phyloP scores from a whole-genome alignment of 2,797 vertebrate species.

The Valencia hispanica region DNA sequence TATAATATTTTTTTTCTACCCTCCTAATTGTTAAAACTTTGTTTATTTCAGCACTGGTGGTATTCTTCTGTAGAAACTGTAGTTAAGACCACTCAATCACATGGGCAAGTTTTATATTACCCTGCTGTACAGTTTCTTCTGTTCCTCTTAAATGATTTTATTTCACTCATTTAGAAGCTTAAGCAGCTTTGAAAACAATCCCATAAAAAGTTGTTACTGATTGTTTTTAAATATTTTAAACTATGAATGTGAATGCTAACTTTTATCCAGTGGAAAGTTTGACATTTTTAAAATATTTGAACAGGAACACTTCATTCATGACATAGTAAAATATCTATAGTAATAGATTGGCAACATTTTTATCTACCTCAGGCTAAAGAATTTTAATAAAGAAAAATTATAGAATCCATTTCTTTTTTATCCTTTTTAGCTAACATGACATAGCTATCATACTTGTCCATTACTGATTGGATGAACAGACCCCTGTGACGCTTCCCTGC shows the following conservation, averaged over 20 bases:
- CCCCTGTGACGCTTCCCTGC: neutral
- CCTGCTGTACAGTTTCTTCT: neutral
- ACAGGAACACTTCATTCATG: neutral
- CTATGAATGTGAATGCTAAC: neutral
- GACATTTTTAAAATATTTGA: neutral
- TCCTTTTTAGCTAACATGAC: neutral
- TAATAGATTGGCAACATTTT: neutral
- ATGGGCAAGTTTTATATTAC: neutral
- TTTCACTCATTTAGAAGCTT: neutral
- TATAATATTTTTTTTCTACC: conserved; percentile 1
- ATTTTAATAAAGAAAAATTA: too few relatives aligned
- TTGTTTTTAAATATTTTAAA: too few relatives aligned
- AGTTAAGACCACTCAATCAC: neutral
- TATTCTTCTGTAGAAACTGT: conserved; percentile 6
- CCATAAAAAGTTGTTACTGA: neutral
- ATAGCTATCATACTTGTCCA: neutral
- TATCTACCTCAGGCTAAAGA: neutral
- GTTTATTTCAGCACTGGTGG: neutral
- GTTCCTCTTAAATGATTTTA: neutral
- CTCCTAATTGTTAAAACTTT: neutral
- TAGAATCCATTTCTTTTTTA: neutral
- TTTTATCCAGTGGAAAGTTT: neutral
- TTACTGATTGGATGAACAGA: neutral
- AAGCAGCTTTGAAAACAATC: neutral
- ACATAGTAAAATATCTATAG: neutral